Percentiles rank a stretch among this genome's conserved stretches.
Conservation (phyloP, 2,113 vertebrate species). For the Morone saxatilis region DNA sequence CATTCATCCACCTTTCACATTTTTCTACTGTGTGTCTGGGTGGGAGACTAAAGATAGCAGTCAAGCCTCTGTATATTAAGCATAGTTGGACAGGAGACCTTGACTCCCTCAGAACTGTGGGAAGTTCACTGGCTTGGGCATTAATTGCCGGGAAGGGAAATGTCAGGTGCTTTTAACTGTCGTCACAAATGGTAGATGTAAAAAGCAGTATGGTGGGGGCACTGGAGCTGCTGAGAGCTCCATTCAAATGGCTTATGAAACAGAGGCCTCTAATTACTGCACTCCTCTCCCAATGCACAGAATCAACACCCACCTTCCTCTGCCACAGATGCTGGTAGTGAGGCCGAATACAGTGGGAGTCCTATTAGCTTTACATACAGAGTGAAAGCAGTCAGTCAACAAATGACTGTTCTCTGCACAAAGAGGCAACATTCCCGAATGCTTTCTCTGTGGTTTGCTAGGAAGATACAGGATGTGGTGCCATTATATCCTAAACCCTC, state of each 20-base stretch:
- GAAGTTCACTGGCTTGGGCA: conserved; percentile 8
- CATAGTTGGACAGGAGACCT: not conserved
- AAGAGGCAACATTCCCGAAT: not conserved
- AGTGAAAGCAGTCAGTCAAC: conserved; percentile 35
- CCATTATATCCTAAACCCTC: not conserved
- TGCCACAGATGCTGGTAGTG: not conserved
- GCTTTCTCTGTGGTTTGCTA: not conserved
- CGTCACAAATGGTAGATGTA: conserved; percentile 47
- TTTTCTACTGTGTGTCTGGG: not conserved
- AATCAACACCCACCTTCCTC: conserved; percentile 49
- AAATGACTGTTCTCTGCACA: not conserved
- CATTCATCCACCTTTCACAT: not conserved
- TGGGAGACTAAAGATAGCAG: conserved; percentile 36
- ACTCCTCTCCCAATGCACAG: conserved; percentile 4
- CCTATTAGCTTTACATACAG: conserved; percentile 16
- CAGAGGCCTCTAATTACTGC: conserved; percentile 61
- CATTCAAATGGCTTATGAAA: conserved; percentile 58
- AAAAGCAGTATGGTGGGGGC: not conserved
- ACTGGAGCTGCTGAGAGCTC: conserved; percentile 28
- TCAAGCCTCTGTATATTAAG: conserved; percentile 29
- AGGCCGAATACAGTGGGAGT: conserved; percentile 29
- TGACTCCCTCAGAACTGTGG: not conserved
- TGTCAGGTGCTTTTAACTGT: conserved; percentile 66
- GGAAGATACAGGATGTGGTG: not conserved
- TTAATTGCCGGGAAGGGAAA: conserved; percentile 59